A percentile compares a stretch with the other conserved stretches of the same genome.
Conservation (phyloP, 2,113 vertebrate genomes). For the Corynorhinus townsendii region DNA sequence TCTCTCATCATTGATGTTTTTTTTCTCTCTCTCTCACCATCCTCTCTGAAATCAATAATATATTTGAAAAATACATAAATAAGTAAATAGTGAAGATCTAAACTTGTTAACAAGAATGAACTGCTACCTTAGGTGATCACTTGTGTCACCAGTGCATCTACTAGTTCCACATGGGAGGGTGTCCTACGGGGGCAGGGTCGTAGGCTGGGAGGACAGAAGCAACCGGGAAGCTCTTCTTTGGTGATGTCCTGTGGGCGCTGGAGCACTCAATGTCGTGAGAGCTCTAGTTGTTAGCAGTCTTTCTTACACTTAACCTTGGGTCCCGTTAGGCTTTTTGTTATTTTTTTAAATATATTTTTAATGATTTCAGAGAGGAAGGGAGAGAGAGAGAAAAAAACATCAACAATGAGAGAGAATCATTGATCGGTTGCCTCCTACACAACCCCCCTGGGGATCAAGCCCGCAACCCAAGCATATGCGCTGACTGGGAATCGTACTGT, state of each 20-base stretch:
- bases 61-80: no score
- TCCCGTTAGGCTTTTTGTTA: background rate
- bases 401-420: no score
- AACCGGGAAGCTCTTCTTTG: background rate
- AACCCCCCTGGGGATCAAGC: no score
- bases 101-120: background rate
- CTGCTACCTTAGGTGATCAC: background rate
- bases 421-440: no score
- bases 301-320: background rate
- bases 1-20: no score
- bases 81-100: background rate
- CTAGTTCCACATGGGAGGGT: background rate
- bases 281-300: background rate
- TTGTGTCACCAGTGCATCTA: background rate
- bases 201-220: background rate
- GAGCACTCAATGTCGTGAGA: background rate
- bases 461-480: no score
- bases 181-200: background rate
- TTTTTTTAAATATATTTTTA: no score
- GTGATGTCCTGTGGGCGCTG: accelerated
- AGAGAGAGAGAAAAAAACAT: no score
- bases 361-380: no score
- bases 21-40: no score
- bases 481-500: no score
- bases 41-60: no score